Evolutionary conservation across 2,888 invertebrate species (phyloP).

Genomic region (Exocentrus adspersus): DNA sequence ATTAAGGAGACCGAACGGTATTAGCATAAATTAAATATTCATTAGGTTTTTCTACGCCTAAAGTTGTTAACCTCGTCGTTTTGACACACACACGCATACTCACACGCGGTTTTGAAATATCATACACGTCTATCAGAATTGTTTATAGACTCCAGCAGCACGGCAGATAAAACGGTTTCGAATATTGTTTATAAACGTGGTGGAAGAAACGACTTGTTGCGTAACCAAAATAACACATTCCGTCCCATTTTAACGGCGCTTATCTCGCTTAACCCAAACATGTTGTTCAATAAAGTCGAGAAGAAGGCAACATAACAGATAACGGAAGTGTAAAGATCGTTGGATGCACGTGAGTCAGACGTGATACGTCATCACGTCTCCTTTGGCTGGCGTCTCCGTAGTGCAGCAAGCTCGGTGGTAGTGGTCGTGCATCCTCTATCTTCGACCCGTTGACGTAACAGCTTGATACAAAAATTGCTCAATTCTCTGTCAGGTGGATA

Average conservation of each 20-base stretch:
- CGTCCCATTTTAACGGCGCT: conserved; percentile 25
- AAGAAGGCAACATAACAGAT: conserved; percentile 37
- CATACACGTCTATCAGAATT: conserved; percentile 12
- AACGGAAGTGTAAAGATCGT: conserved; percentile 50
- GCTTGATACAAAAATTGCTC: too few relatives aligned
- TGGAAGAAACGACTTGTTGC: conserved; percentile 17
- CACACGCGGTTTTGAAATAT: background rate
- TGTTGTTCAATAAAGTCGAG: conserved; percentile 32
- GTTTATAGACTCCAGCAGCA: conserved; percentile 22
- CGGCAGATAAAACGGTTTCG: conserved; percentile 18
- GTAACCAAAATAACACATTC: conserved; percentile 28
- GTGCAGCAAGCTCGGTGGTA: background rate
- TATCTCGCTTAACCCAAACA: conserved; percentile 26
- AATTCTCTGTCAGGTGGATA: background rate
- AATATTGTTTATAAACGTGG: conserved; percentile 13
- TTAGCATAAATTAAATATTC: conserved; percentile 6
- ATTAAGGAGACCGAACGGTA: background rate
- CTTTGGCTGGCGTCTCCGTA: conserved; percentile 14
- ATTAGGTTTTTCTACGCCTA: background rate
- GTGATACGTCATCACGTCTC: conserved; percentile 48
- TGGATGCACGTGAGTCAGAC: conserved; percentile 44
- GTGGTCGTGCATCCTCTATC: conserved; percentile 9
- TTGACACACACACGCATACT: background rate
- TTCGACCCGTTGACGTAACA: conserved; percentile 6
- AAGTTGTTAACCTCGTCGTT: conserved; percentile 15